Evolutionary conservation across 2,113 vertebrate species (phyloP), one percentile per base, ranked within the genome.

Genomic region (Megaceryle torquata): DNA sequence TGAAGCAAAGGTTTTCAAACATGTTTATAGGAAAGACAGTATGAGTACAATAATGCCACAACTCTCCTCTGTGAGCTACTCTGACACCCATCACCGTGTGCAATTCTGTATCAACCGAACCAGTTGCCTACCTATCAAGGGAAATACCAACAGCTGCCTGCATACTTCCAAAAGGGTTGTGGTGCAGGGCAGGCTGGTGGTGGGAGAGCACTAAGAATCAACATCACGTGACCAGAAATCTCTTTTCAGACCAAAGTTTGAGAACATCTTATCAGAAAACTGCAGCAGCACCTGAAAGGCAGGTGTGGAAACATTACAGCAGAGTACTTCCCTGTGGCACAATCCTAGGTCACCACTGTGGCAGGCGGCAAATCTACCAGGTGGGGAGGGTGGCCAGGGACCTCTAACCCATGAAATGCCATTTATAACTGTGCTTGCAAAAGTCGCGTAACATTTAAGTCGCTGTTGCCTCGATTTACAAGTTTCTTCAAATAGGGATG

Each of bases 261-360:
- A 94, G 50, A 94, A 95, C 61, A 48, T 7, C 82, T 93, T 83
- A 93, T 64, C 75, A 78, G 60, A 86, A 57, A 86, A 70, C 48
- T 71, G 46, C 82, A 63, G 67, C 43, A 2, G 33, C 29, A 76
- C 19, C 81, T 70, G 82, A 86, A 83, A 81, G 64, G 60, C 35
- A 46, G 50, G 43, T 63, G n/a, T 8, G 24, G 8, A 63, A 76
- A 93, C 61, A 17, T 41, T 31, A 46, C 1, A 3, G 35, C 29
- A 21, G 31, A 76, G 5, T 31, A 29, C n/a, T 82, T 80, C 46
- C 77, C 44, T 59, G 41, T 1, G 59, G 76, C 51, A 75, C 88
- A 89, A 81, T 15, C 60, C 59, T 28, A 31, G 26, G 31, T 80
- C 20, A 44, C 15, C 4, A 1, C 15, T 22, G 51, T 51, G 86